Evolutionary conservation across 2,113 vertebrate species (phyloP), one percentile per base, ranked within the genome.

Genomic region (Podiceps cristatus): DNA sequence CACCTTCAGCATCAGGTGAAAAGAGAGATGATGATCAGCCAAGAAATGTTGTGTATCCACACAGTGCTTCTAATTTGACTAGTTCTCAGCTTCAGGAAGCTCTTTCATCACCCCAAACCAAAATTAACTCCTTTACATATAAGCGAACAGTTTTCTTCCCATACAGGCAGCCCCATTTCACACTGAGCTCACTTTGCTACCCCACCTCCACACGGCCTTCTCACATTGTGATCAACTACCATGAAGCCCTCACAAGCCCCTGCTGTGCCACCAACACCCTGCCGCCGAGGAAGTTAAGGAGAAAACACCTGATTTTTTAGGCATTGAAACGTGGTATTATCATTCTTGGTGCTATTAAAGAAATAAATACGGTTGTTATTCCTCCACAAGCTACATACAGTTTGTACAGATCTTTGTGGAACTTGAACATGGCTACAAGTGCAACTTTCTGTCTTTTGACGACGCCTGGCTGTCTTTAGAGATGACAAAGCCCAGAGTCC

Each of bases 251-350:
- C 4, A 1, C 53, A 72, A 79, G 37, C 31, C 11, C 53, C 49
- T 73, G 37, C 68, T 50, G 29, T 16, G 58, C 59, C 76, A 76
- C 0, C 0, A 18, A 37, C 27, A 45, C 74, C 42, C 64, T 3
- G 18, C 49, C 7, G 4, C 15, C 0, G 0, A 71, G 24, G 22
- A 84, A 75, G 23, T n/a, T 74, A n/a, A 44, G 40, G 22, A 85
- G 66, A 82, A 53, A 87, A 58, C 22, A 56, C 19, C 35, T 50
- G 1, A 8, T 25, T 56, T 79, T 64, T 42, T 23, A 77, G 68
- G 19, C 68, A 74, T 47, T 10, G 18, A 74, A 75, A 92, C 0
- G 7, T 1, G 4, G 15, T 18, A 10, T 7, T 50, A 23, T 31
- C 15, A 33, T 77, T 90, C 49, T 53, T 16, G 27, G 29, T 56